Base-by-base conservation (phyloP, 37 sponge, comb jelly and placozoan genomes). In the Amphimedon queenslandica region DNA sequence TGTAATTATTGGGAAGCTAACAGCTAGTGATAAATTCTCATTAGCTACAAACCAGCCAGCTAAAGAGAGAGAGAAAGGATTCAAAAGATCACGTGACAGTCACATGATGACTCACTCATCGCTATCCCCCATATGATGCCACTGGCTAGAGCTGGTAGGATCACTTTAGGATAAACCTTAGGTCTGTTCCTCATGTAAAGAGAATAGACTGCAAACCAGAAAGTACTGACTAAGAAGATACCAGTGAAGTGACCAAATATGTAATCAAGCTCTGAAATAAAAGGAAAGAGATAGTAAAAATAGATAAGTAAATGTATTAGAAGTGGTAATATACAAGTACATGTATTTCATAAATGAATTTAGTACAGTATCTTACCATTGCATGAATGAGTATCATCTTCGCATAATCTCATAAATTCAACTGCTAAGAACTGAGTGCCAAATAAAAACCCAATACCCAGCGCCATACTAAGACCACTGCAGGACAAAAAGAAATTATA, bases 51-150 rank as follows among this genome's bases (percentile, higher is more conserved):
- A n/a, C n/a, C n/a, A n/a, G n/a, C n/a, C n/a, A n/a, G n/a, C n/a
- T n/a, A n/a, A n/a, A n/a, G 70, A 2, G 2, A 25, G 61, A 56
- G 13, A 11, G 13, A 13, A 47, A 18, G 51, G 13, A 18, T 8
- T 47, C 13, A 47, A 18, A 18, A 8, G 51, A 18, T 8, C 13
- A 47, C 13, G 51, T 18, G 51, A 47, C 13, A 47, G 51, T 47
- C 8, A 34, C 39, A 60, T 6, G 28, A 13, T 1, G 23, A 41
- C 76, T 61, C 41, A 85, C 90, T 28, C 63, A 82, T 85, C 21
- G 94, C 94, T 28, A 91, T 82, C 27, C 87, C 92, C 94, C 94
- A 93, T 72, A 93, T 81, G 70, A 89, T 84, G 1, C 94, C 94
- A 5, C 86, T 84, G 29, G 88, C 37, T 11, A 93, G 73, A 27